A percentile compares a stretch with the other conserved stretches of the same genome.
phyloP scores from a whole-genome alignment of 64 coral and sea anemone species.

The Exaiptasia diaphana region DNA sequence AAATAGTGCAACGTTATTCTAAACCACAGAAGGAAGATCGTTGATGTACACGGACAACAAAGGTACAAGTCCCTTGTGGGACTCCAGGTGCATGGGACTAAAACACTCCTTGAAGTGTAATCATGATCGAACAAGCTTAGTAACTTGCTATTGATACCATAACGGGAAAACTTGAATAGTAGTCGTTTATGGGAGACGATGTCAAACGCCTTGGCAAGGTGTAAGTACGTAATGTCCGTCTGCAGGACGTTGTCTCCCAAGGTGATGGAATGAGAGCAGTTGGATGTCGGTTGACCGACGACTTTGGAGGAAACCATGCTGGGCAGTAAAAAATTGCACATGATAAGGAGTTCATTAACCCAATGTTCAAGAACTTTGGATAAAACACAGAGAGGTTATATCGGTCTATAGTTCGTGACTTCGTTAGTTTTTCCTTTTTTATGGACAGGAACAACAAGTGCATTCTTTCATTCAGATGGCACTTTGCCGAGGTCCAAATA shows the following conservation, averaged over 20 bases:
- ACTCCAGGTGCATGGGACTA: conserved; percentile 31
- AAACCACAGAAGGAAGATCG: background rate
- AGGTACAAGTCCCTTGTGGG: conserved; percentile 1
- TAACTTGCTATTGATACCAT: conserved; percentile 12
- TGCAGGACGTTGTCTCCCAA: background rate
- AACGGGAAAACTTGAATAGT: background rate
- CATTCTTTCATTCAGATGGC: conserved; percentile 2
- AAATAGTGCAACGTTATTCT: conserved; percentile 19
- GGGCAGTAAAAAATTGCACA: background rate
- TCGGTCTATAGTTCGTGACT: conserved; percentile 1
- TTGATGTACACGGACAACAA: background rate
- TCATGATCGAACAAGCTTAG: background rate
- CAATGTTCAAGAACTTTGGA: conserved; percentile 13
- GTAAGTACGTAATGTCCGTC: conserved; percentile 2
- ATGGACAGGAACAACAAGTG: conserved; percentile 20
- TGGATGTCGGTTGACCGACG: conserved; percentile 6
- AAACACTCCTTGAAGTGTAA: background rate
- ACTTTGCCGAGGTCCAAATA: no score
- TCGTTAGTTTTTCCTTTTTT: background rate
- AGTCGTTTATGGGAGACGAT: conserved; percentile 7
- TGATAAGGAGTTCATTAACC: background rate
- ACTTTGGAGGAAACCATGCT: conserved; percentile 3
- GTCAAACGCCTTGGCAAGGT: conserved; percentile 35
- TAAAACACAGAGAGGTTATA: background rate
- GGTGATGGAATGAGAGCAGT: conserved; percentile 7